Base-by-base conservation (phyloP, 1,140 invertebrate genomes). In the Lucilia cuprina region DNA sequence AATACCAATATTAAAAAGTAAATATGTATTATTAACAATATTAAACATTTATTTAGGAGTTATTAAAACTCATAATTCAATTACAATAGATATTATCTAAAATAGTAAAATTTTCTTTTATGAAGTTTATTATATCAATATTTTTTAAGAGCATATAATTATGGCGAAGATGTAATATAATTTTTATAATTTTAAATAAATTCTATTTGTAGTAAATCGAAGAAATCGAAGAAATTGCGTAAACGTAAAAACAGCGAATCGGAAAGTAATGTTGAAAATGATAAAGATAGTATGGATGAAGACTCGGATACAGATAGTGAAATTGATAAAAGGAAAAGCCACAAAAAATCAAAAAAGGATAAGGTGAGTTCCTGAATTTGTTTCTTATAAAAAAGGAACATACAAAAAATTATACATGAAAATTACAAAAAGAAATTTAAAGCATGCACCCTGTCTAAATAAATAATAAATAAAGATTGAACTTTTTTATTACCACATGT, bases 211-310 rank as follows among this genome's bases (percentile, higher is more conserved):
- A 90, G 89, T 87, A 91, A 89, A 74, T 89, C 90, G 84, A 94
- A 93, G 89, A 93, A 93, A 90, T 41, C 41, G 7, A 93, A 93
- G 86, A 92, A 93, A 50, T 92, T 92, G 12, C 92, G 92, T 41
- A 91, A 91, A 85, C 90, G 88, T 50, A 89, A 89, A 30, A 85
- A 87, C 65, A 92, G 92, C 82, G 89, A 86, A 49, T 88, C 88
- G 13, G 91, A 91, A 82, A 92, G 91, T 19, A 91, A 91, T 82
- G 89, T 82, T 85, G 87, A 85, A 84, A 86, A 89, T 83, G 25
- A 17, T 34, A 75, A 75, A 35, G 75, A 49, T 80, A 21, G 9
- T 8, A 12, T 2, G 7, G 19, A 50, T 80, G 77, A 80, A 84
- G 86, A 89, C 14, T 88, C 86, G 14, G 92, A 92, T 60, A 92